Conservation (phyloP, 2,113 vertebrate species). For the Dunckerocampus dactyliophorus region DNA sequence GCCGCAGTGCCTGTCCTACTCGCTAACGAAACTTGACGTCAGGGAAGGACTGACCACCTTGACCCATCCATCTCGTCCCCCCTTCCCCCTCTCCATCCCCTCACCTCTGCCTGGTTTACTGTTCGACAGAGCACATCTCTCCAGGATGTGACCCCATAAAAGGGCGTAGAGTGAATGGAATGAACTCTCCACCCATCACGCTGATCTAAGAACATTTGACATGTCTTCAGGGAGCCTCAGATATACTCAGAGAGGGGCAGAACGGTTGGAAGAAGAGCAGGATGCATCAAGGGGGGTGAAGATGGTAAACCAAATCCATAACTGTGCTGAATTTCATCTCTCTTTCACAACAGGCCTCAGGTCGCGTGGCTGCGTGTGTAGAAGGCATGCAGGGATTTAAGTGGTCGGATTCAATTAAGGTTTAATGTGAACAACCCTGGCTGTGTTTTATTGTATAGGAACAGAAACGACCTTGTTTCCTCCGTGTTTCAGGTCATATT, state of each 20-base stretch:
- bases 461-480: slow-evolving; percentile 30
- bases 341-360: slow-evolving; percentile 26
- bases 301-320: slow-evolving; percentile 46
- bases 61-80: slow-evolving; percentile 10
- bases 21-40: neutral
- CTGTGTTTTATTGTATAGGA: slow-evolving; percentile 25
- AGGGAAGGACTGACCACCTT: slow-evolving; percentile 28
- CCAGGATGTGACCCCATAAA: slow-evolving; percentile 73
- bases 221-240: slow-evolving; percentile 61
- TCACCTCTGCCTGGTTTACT: slow-evolving; percentile 57
- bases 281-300: neutral
- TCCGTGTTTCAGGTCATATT: slow-evolving; percentile 9
- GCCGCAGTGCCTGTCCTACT: neutral
- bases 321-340: slow-evolving; percentile 56
- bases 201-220: slow-evolving; percentile 68
- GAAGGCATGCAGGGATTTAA: slow-evolving; percentile 18
- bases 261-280: slow-evolving; percentile 4
- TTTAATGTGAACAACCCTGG: slow-evolving; percentile 31
- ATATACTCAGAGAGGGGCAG: slow-evolving; percentile 33
- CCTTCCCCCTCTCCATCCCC: slow-evolving; percentile 1
- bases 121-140: slow-evolving; percentile 55
- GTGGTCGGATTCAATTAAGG: slow-evolving; percentile 46
- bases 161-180: slow-evolving; percentile 65
- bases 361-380: slow-evolving; percentile 14
- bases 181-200: slow-evolving; percentile 72